A percentile compares a stretch with the other conserved stretches of the same genome.
Evolutionary conservation across 2,113 vertebrate species (phyloP).

Genomic region (Pseudolaguvia tuberculata): DNA sequence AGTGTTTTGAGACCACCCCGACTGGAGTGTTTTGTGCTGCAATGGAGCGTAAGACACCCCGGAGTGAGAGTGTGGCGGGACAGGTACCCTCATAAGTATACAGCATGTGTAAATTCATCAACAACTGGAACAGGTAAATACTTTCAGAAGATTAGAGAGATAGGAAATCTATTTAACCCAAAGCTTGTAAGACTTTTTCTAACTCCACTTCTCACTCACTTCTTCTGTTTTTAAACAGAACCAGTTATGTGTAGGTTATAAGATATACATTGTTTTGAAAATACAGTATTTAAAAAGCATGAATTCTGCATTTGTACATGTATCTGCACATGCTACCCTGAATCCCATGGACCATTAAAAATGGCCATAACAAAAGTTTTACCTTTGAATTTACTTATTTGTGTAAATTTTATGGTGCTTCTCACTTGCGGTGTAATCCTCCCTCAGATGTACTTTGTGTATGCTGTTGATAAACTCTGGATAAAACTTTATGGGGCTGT

Average conservation of each 20-base stretch:
- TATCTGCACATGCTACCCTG: constrained; percentile 40
- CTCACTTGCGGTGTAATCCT: constrained; percentile 55
- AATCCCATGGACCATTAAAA: constrained; percentile 43
- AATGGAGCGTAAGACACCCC: constrained; percentile 62
- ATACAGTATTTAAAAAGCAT: constrained; percentile 13
- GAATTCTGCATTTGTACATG: constrained; percentile 35
- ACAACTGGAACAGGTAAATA: constrained; percentile 49
- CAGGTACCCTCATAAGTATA: constrained; percentile 56
- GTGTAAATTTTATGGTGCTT: constrained; percentile 55
- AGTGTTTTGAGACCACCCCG: constrained; percentile 64
- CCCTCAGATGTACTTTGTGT: constrained; percentile 59
- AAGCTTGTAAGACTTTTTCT: constrained; percentile 1
- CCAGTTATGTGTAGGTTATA: neutral
- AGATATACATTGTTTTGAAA: neutral
- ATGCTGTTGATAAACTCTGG: constrained; percentile 63
- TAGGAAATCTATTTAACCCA: constrained; percentile 36
- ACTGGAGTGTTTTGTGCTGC: constrained; percentile 55
- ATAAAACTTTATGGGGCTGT: constrained; percentile 64
- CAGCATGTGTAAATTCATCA: constrained; percentile 64
- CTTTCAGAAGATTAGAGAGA: constrained; percentile 52
- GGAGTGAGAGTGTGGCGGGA: constrained; percentile 50
- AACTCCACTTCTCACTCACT: constrained; percentile 4
- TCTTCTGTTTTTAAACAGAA: neutral
- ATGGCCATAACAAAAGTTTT: constrained; percentile 53
- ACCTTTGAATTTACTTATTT: constrained; percentile 53